Base-by-base conservation (phyloP, 2,797 vertebrate species). In the Chelonia mydas region DNA sequence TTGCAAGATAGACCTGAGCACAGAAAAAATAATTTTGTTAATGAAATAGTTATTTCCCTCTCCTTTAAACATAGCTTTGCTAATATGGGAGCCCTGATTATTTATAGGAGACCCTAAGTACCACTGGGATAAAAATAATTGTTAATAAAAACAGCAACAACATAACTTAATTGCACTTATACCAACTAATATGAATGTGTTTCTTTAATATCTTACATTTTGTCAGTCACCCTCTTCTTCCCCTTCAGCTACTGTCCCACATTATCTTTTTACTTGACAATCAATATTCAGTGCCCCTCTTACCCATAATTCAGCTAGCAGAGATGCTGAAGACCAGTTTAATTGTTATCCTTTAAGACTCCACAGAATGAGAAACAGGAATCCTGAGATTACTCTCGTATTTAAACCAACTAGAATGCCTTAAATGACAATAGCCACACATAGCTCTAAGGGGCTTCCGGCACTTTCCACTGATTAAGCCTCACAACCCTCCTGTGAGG, bases 1-100 rank as follows among this genome's bases (percentile, higher is more conserved):
- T 96, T 99, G 99, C 83, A 99, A 98, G 96, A 99, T 98, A 86
- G 99, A 99, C 99, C 99, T 99, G 92, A 79, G 97, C 79, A 97
- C 65, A 95, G 80, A 97, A 96, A 97, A 78, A 53, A 72, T 21
- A 10, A 2, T 54, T 87, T 88, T 41, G n/a, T 94, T 53, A 91
- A 74, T 28, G 33, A n/a, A 51, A 37, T 51, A 72, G 85, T 2
- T 6, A 1, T 50, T 17, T 23, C 80, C 92, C 80, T 12, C 8
- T 33, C 51, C 27, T 76, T 74, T 79, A 0, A 41, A 28, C 47
- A 49, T 49, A 77, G 27, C 27, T 77, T 31, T 77, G 25, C 74
- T 77, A 41, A 41, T 11, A 72, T 23, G 37, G n/a, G n/a, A 72
- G 74, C 7, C 45, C 74, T 28, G 23, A 47, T 15, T 77, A 33